phyloP scores from a whole-genome alignment of 2,888 invertebrate species.

The Hirtodrosophila cameraria region DNA sequence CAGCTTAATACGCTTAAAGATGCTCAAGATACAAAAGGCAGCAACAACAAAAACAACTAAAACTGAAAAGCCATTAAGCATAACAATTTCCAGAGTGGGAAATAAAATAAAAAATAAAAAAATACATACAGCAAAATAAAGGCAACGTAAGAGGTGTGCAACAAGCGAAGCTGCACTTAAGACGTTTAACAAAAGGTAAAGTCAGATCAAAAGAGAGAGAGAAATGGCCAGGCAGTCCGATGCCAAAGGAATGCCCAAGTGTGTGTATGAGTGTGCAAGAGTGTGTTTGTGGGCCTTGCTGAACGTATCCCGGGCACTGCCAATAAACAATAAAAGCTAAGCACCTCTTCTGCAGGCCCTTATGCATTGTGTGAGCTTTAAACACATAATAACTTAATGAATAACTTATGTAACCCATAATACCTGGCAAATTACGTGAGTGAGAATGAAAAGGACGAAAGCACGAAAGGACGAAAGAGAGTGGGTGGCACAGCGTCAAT shows the following conservation, averaged over 20 bases:
- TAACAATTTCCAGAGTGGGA: slow-evolving; percentile 70
- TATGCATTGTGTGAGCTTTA: slow-evolving; percentile 64
- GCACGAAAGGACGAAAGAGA: neutral
- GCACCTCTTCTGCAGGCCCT: slow-evolving; percentile 47
- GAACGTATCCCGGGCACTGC: slow-evolving; percentile 42
- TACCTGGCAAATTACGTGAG: slow-evolving; percentile 54
- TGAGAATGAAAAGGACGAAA: neutral
- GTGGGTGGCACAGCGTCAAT: slow-evolving; percentile 40
- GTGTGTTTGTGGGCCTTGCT: slow-evolving; percentile 3
- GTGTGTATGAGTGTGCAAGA: neutral
- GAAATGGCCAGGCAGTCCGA: slow-evolving; percentile 21
- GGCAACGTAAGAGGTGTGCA: slow-evolving; percentile 52
- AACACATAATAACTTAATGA: slow-evolving; percentile 78
- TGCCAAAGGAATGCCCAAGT: neutral
- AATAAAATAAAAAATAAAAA: slow-evolving; percentile 32
- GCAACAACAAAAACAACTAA: slow-evolving; percentile 22
- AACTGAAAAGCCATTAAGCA: slow-evolving; percentile 66
- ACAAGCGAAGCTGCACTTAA: slow-evolving; percentile 69
- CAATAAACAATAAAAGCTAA: slow-evolving; percentile 70
- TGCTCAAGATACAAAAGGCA: slow-evolving; percentile 1
- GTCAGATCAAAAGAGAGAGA: slow-evolving; percentile 45
- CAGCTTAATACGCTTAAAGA: slow-evolving; percentile 29
- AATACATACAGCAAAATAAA: slow-evolving; percentile 11
- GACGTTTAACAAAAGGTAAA: slow-evolving; percentile 63
- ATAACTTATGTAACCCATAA: slow-evolving; percentile 63